Percentiles rank a stretch among this genome's conserved stretches.
Conservation (phyloP, 37 sponge, comb jelly and placozoan genomes). For the Lycopodina hypogea region DNA sequence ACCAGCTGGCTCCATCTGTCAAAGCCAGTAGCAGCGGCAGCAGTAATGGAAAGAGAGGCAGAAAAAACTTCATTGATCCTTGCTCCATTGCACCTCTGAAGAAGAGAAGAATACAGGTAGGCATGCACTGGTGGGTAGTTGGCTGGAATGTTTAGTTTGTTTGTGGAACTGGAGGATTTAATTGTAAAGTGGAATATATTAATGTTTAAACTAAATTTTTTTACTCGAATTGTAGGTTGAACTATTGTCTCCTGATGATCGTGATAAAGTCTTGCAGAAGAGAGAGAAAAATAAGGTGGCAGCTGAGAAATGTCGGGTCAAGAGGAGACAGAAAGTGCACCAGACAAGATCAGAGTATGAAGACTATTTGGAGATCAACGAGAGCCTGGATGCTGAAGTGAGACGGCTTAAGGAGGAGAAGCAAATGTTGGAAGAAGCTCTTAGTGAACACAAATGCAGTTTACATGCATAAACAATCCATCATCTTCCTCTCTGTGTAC, state of each 20-base stretch:
- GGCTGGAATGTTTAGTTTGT: neutral
- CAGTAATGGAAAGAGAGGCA: constrained; percentile 3
- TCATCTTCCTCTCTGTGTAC: no score
- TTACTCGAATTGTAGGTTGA: constrained; percentile 34
- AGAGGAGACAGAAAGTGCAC: constrained; percentile 68
- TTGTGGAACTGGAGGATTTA: neutral
- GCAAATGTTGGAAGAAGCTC: constrained; percentile 36
- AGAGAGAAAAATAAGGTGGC: constrained; percentile 96
- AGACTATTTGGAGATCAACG: constrained; percentile 47
- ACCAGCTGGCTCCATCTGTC: neutral
- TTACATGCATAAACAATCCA: constrained; percentile 2
- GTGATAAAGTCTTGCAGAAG: constrained; percentile 75
- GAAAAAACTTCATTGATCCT: constrained; percentile 53
- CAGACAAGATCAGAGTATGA: constrained; percentile 53
- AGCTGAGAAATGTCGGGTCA: constrained; percentile 93
- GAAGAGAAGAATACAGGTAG: constrained; percentile 75
- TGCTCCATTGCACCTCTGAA: constrained; percentile 74
- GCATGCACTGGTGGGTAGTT: neutral
- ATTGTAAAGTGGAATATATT: neutral
- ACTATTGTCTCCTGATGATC: constrained; percentile 61
- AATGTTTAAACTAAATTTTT: neutral
- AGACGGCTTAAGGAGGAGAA: constrained; percentile 39
- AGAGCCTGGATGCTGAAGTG: constrained; percentile 42
- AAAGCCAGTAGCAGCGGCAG: neutral
- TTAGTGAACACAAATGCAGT: constrained; percentile 50